Base-by-base conservation (phyloP, 2,113 vertebrate genomes). In the Empidonax traillii region DNA sequence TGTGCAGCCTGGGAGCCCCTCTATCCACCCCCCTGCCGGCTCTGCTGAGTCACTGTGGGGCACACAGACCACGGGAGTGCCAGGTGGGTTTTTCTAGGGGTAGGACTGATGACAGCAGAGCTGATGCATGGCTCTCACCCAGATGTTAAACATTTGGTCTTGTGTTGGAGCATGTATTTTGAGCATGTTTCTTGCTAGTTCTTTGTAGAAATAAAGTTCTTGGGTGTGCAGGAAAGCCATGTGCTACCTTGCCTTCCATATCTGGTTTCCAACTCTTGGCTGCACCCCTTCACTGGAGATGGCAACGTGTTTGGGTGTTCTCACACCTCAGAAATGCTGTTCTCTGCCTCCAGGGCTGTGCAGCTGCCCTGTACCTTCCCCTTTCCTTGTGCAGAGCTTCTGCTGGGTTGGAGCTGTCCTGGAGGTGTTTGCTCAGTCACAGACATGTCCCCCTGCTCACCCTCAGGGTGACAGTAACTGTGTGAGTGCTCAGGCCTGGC, bases 401-500 rank as follows among this genome's bases (percentile, higher is more conserved):
- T 0, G 1, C 35, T 0, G 0, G 24, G 7, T 23, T 22, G 49
- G 67, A 68, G 63, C 44, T 52, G 44, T 35, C n/a, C 12, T 43
- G 53, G 24, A 12, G 10, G 31, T 22, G 1, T 43, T 72, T 11
- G 8, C 51, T 67, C 19, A 31, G 33, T 24, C 58, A 27, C 5
- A 14, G 43, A 23, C 1, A 0, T 0, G 0, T 41, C 7, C 6
- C 41, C 33, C 33, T 56, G 0, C 0, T 72, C 1, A 1, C n/a
- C 33, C 31, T 56, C 28, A 13, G 55, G 23, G 3, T 11, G 39
- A 20, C 6, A 10, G 35, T 4, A 3, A 12, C 2, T 0, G 0
- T 37, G 75, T 9, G 3, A 9, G 37, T 10, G 3, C 16, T 28
- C 37, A 52, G 81, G 22, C 20, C 77, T 62, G 41, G 55, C 55